These are phyloP conservation scores for Ariolimax columbianus DNA, from an alignment of 2,888 invertebrate species.

Conservation along the genomic window DNA sequence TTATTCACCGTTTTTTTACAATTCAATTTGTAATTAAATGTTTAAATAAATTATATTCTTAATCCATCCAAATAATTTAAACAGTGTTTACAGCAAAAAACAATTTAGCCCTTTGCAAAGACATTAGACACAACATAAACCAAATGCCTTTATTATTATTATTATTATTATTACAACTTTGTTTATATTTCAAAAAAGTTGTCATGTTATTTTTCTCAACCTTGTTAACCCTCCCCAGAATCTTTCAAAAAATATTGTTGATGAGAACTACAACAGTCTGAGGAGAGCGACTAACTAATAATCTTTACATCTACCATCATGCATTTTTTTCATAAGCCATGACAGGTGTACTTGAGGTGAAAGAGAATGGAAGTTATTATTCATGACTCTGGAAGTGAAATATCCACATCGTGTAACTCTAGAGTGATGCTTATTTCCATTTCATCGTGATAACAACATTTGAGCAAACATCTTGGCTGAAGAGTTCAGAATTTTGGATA, in stretches of 20 bases:
- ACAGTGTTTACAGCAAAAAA: not conserved
- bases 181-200: constrained; percentile 3
- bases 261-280: constrained; percentile 42
- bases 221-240: constrained; percentile 40
- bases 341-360: constrained; percentile 8
- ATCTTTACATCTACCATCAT: constrained; percentile 12
- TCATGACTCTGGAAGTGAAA: not conserved
- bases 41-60: not conserved
- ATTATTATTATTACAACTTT: not conserved
- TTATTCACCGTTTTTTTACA: not conserved
- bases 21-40: not conserved
- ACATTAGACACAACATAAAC: not conserved
- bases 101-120: not conserved
- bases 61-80: constrained; percentile 9
- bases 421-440: not conserved
- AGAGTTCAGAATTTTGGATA: not conserved
- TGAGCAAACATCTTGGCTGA: not conserved
- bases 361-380: not conserved
- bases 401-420: not conserved
- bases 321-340: constrained; percentile 23
- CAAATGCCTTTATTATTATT: constrained; percentile 17
- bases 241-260: constrained; percentile 48
- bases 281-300: constrained; percentile 27
- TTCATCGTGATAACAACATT: not conserved
- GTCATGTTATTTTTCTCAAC: constrained; percentile 23